A percentile compares a stretch with the other conserved stretches of the same genome.
Conservation (phyloP, 2,113 vertebrate genomes). For the Fregata magnificens region DNA sequence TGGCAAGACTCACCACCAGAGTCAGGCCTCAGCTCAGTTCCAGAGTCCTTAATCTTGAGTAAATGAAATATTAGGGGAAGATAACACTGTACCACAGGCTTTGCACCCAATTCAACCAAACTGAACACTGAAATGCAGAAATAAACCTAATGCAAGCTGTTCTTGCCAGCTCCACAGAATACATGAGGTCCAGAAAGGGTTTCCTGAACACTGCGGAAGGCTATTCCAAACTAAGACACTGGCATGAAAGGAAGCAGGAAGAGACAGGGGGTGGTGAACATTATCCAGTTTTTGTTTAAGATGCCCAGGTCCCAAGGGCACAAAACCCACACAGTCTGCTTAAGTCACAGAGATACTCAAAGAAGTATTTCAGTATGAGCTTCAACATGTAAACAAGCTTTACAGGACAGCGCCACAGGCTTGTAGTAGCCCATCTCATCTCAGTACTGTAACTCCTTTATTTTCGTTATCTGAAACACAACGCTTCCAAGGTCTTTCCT, state of each 20-base stretch:
- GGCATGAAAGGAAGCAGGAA: neutral
- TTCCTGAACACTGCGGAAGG: neutral
- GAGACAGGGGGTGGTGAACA: neutral
- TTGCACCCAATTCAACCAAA: neutral
- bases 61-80: neutral
- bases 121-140: neutral
- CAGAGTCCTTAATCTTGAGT: neutral
- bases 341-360: neutral
- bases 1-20: neutral
- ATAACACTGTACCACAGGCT: neutral
- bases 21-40: neutral
- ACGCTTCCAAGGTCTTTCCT: neutral
- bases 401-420: neutral
- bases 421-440: neutral
- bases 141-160: neutral
- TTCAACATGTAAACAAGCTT: neutral
- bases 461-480: neutral
- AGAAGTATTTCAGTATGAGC: neutral
- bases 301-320: neutral
- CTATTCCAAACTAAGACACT: neutral
- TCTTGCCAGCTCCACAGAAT: neutral
- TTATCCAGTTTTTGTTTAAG: neutral
- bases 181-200: fast-evolving
- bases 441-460: neutral
- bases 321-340: neutral